Evolutionary conservation across 2,888 invertebrate genomes (phyloP), one percentile per base, ranked within the genome.

Genomic region (Listrodromus nycthemerus): DNA sequence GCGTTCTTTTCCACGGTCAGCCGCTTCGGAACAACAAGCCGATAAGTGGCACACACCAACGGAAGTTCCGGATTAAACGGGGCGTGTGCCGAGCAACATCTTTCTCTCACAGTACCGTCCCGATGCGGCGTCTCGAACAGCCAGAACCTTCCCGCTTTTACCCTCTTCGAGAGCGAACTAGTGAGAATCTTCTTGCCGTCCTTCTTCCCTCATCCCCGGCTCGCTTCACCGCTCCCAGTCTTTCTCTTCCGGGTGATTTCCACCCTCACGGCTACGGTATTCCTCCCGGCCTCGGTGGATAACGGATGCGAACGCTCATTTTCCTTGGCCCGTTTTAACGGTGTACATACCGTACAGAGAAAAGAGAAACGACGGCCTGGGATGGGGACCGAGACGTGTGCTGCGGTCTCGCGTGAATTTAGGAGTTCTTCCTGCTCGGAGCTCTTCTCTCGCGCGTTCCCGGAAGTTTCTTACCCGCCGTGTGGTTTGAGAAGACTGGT

Each of bases 21-120:
- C 24, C 1, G 55, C 41, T 19, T n/a, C n/a, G 6, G 27, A 37
- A 75, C 63, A 67, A 27, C 82, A 70, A 48, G 52, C 61, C 82
- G 77, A 61, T 73, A 82, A 82, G 82, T 82, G 77, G 70, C 83
- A 71, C 41, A 63, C 69, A 37, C 80, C 55, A 67, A 71, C 75
- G 75, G 75, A 83, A 37, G 50, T 80, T 76, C 80, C 83, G 71
- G 83, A 83, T 83, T 83, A 80, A 83, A 80, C 80, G 80, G 65
- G 80, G 70, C 71, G 80, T 80, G 71, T 52, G 74, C 61, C 50
- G 74, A 24, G 75, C 58, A 83, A 76, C 80, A 83, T 80, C 73
- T 76, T 80, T 76, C 71, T 76, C 55, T 52, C 21, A 8, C 19
- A 2, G 55, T 37, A 24, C 52, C 30, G 55, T 27, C 63, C 24